These are phyloP conservation scores for Pterocles orientalis DNA, from an alignment of 2,113 vertebrate species.

Conservation along the genomic window DNA sequence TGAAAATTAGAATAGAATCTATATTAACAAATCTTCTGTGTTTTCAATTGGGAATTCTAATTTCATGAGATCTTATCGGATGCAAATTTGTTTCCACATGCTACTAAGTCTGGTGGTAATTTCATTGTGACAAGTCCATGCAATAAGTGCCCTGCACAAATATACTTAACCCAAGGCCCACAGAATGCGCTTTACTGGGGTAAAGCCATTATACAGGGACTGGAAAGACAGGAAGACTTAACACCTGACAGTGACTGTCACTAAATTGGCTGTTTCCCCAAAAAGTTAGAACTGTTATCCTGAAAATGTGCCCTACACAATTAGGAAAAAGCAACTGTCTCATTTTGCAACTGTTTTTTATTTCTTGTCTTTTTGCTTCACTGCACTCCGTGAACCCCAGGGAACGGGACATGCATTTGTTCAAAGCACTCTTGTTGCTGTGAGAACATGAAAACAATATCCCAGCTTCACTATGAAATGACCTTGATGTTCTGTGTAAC, in stretches of 20 bases:
- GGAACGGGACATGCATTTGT: constrained; percentile 49
- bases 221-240: background rate
- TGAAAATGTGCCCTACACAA: background rate
- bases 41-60: background rate
- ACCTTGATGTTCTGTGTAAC: constrained; percentile 63
- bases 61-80: background rate
- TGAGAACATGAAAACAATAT: constrained; percentile 63
- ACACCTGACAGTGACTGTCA: background rate
- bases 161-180: background rate
- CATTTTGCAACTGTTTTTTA: constrained; percentile 20
- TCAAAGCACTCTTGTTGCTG: constrained; percentile 31
- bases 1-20: background rate
- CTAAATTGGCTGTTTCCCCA: background rate
- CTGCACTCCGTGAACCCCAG: constrained; percentile 5
- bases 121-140: background rate
- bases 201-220: background rate
- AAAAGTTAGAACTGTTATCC: background rate
- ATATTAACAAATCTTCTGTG: background rate
- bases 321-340: background rate
- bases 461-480: constrained; percentile 50
- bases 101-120: background rate
- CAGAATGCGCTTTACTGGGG: background rate
- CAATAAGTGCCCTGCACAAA: background rate
- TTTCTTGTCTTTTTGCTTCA: constrained; percentile 12
- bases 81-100: fast-evolving